phyloP scores from a whole-genome alignment of 2,888 invertebrate genomes.

The Nymphalis c-album region DNA sequence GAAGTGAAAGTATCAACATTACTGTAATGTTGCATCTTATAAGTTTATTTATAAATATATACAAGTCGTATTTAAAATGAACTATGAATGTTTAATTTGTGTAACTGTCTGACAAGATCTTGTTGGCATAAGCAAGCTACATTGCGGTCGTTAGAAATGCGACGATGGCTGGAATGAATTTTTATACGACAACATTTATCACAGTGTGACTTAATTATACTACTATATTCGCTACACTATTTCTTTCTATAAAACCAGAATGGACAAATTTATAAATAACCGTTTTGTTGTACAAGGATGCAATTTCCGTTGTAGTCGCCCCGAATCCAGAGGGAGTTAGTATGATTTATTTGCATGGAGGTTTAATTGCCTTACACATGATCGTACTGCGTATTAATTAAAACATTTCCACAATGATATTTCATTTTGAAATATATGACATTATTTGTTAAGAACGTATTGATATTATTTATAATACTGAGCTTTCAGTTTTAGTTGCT shows the following conservation, averaged over 20 bases:
- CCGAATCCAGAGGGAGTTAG: slow-evolving; percentile 32
- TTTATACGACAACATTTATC: slow-evolving; percentile 6
- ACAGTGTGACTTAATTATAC: neutral
- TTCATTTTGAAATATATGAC: slow-evolving; percentile 17
- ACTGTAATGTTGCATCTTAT: no score
- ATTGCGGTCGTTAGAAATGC: slow-evolving; percentile 1
- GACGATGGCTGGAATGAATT: neutral
- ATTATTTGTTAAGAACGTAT: no score
- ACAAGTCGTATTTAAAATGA: neutral
- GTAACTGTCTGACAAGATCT: neutral
- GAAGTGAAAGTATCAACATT: no score
- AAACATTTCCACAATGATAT: slow-evolving; percentile 36
- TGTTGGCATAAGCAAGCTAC: neutral
- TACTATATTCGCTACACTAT: neutral
- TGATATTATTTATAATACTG: no score
- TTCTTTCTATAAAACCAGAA: slow-evolving; percentile 18
- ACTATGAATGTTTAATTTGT: neutral
- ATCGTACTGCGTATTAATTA: slow-evolving; percentile 16
- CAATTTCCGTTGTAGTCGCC: slow-evolving; percentile 52
- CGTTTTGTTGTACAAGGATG: slow-evolving; percentile 49
- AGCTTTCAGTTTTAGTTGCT: no score
- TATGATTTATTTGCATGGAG: slow-evolving; percentile 40
- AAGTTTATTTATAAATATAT: no score
- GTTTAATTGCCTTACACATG: slow-evolving; percentile 36
- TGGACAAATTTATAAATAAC: slow-evolving; percentile 62